A percentile compares a stretch with the other conserved stretches of the same genome.
Evolutionary conservation across 2,113 vertebrate species (phyloP).

Genomic region (Barnardius zonarius): DNA sequence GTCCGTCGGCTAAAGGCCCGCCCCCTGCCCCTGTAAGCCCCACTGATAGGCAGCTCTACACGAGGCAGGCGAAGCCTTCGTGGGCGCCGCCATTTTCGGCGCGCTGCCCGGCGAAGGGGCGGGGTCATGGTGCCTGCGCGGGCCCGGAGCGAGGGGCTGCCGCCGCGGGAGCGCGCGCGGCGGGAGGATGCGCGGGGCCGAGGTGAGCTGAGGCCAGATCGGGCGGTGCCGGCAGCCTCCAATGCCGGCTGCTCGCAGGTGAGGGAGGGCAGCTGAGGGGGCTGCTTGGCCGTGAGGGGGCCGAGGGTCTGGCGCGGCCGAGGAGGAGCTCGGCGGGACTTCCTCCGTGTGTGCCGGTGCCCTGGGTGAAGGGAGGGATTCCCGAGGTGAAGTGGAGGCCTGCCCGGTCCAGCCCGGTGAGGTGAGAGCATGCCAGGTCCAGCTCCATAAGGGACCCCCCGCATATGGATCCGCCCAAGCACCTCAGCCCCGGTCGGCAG

Average conservation of each 20-base stretch:
- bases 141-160: not conserved
- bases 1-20: fast-evolving
- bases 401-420: too few relatives aligned
- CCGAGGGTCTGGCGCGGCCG: not conserved
- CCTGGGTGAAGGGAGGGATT: too few relatives aligned
- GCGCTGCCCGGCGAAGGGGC: not conserved
- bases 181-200: not conserved
- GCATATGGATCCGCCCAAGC: not conserved
- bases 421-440: too few relatives aligned
- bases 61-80: fast-evolving
- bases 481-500: fast-evolving
- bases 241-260: not conserved
- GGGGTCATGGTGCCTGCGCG: not conserved
- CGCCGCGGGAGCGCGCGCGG: not conserved
- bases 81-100: not conserved
- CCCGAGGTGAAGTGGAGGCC: not conserved
- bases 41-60: fast-evolving
- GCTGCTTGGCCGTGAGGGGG: too few relatives aligned
- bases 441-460: fast-evolving
- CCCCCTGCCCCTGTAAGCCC: fast-evolving
- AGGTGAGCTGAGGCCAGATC: not conserved
- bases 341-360: not conserved
- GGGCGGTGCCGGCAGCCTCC: not conserved
- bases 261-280: not conserved
- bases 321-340: not conserved